phyloP scores from a whole-genome alignment of 2,888 invertebrate genomes.

The Teleiodes luculella region DNA sequence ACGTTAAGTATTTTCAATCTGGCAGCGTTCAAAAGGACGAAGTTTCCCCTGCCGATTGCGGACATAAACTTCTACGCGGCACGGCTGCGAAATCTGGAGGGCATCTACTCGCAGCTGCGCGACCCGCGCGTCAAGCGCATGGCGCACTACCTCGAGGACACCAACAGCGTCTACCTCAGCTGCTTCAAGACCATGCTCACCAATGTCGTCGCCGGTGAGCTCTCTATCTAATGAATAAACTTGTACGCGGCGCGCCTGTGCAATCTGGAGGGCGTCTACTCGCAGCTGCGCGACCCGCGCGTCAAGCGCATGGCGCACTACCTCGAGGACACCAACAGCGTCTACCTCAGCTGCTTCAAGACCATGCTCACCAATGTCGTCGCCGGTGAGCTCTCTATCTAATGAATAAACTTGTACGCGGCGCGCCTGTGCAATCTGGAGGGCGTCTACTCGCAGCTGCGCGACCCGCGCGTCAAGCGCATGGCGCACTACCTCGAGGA shows the following conservation, averaged over 20 bases:
- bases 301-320: too few relatives aligned
- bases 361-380: too few relatives aligned
- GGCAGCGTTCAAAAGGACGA: slow-evolving; percentile 80
- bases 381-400: too few relatives aligned
- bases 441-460: too few relatives aligned
- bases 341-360: too few relatives aligned
- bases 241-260: not conserved
- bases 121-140: slow-evolving; percentile 90
- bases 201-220: slow-evolving; percentile 85
- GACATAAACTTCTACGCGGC: slow-evolving; percentile 90
- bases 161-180: slow-evolving; percentile 87
- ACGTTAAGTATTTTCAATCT: not conserved
- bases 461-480: too few relatives aligned
- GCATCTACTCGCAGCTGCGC: slow-evolving; percentile 91
- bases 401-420: too few relatives aligned
- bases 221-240: not conserved
- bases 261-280: too few relatives aligned
- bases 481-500: too few relatives aligned
- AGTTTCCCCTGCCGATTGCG: slow-evolving; percentile 83
- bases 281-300: too few relatives aligned
- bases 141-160: slow-evolving; percentile 87
- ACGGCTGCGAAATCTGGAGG: slow-evolving; percentile 89
- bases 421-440: too few relatives aligned
- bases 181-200: slow-evolving; percentile 88
- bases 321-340: too few relatives aligned